These are phyloP conservation scores for Nothura maculosa DNA, from an alignment of 2,797 vertebrate genomes.

Conservation along the genomic window DNA sequence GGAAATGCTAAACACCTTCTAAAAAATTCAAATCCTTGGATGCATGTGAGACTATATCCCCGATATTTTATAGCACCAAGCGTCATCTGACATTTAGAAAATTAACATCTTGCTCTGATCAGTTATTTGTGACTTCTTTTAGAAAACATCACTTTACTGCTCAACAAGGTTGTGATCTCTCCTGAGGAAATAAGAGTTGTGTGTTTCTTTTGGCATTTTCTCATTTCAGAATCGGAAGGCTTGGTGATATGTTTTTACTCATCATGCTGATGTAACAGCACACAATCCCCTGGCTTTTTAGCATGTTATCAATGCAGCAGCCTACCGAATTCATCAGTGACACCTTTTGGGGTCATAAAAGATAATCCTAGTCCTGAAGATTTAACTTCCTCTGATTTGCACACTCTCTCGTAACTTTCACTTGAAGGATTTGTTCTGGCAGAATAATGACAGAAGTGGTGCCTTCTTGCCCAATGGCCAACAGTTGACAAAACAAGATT, in stretches of 20 bases:
- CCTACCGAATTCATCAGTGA: background rate
- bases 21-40: background rate
- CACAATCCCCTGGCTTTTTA: constrained; percentile 2
- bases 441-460: background rate
- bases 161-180: constrained; percentile 17
- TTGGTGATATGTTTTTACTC: constrained; percentile 33
- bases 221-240: constrained; percentile 41
- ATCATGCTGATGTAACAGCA: background rate
- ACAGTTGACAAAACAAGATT: background rate
- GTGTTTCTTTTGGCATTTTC: constrained; percentile 54
- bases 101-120: background rate
- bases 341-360: constrained; percentile 14
- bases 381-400: background rate
- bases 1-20: background rate
- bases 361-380: background rate
- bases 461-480: background rate
- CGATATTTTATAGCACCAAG: background rate
- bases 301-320: constrained; percentile 11
- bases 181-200: constrained; percentile 53
- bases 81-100: background rate
- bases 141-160: constrained; percentile 25
- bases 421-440: background rate
- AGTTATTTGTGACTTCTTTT: background rate
- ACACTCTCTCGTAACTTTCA: background rate
- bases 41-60: background rate